These are phyloP conservation scores for Pyrrhosoma nymphula DNA, from an alignment of 2,888 invertebrate genomes.

Conservation along the genomic window DNA sequence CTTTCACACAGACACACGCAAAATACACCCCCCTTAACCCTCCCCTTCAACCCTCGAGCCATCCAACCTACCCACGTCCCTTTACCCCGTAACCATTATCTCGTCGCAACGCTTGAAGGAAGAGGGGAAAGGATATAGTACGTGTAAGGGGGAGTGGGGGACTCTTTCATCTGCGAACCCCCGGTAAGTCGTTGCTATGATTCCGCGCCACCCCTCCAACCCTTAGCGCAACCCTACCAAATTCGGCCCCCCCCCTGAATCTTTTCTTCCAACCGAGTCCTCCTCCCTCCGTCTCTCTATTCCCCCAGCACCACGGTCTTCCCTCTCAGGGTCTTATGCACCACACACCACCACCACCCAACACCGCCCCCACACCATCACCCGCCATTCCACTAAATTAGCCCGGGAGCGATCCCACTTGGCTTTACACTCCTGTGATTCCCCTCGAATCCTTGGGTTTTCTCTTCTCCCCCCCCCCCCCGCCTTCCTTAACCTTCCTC, in stretches of 20 bases:
- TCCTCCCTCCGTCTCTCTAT: no score
- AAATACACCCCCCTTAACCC: not conserved
- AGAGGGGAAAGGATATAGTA: not conserved
- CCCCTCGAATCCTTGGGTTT: not conserved
- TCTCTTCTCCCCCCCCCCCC: not conserved
- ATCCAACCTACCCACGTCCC: not conserved
- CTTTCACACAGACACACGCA: not conserved
- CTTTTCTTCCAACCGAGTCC: not conserved
- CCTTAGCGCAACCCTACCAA: not conserved
- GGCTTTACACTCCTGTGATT: not conserved
- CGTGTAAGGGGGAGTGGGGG: not conserved
- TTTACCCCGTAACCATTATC: conserved; percentile 2
- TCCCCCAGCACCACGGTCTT: not conserved
- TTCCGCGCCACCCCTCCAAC: not conserved
- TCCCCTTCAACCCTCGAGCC: not conserved
- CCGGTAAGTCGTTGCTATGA: not conserved
- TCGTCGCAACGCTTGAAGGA: not conserved
- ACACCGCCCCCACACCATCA: not conserved
- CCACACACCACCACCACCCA: not conserved
- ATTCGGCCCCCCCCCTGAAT: not conserved
- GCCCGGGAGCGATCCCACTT: conserved; percentile 66
- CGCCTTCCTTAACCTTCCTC: not conserved
- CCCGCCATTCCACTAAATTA: conserved; percentile 62
- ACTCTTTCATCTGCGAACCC: conserved; percentile 50
- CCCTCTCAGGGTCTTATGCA: no score